Evolutionary conservation across 2,888 invertebrate genomes (phyloP), one percentile per base, ranked within the genome.

Genomic region (Gastracanthus pulcherrimus): DNA sequence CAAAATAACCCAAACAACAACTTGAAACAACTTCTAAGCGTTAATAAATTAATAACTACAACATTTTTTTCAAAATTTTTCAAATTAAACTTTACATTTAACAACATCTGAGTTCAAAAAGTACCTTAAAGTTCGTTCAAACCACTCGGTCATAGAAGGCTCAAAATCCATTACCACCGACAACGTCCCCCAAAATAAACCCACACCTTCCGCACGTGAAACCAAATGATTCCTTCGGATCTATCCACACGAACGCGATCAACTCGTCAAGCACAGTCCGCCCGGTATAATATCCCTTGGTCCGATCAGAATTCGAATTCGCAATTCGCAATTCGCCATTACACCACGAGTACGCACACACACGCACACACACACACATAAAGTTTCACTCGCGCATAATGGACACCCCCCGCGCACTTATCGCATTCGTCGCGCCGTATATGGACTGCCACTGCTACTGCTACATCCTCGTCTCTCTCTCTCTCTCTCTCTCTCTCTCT

Each of bases 341-440:
- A n/a, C 69, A 69, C 69, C 19, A 41, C 76, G 26, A 76, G 66
- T 67, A 67, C 66, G 26, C 64, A 51, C 45, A 62, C 11, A 62
- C 19, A 6, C 6, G 7, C 19, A 19, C 6, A 19, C 11, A 16
- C 45, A 16, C 4, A 5, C 4, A 9, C 7, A 23, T 19, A 4
- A 51, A 51, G 55, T n/a, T 11, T 55, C 55, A n/a, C n/a, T 36
- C 45, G 55, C 58, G 77, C 48, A 70, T 77, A 78, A 71, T 78
- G 41, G 71, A 64, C 16, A 29, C 77, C n/a, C n/a, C n/a, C n/a
- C 69, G 60, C 26, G 45, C 78, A 64, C 77, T 77, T 77, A 77
- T 77, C 77, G 77, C 36, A 69, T 51, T 69, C 51, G 36, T 76
- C 55, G 26, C 45, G 29, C 26, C 51, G 23, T 58, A 38, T 41